Percentiles rank a stretch among this genome's conserved stretches.
Conservation (phyloP, 2,113 vertebrate genomes). For the Grammomys dolichurus region DNA sequence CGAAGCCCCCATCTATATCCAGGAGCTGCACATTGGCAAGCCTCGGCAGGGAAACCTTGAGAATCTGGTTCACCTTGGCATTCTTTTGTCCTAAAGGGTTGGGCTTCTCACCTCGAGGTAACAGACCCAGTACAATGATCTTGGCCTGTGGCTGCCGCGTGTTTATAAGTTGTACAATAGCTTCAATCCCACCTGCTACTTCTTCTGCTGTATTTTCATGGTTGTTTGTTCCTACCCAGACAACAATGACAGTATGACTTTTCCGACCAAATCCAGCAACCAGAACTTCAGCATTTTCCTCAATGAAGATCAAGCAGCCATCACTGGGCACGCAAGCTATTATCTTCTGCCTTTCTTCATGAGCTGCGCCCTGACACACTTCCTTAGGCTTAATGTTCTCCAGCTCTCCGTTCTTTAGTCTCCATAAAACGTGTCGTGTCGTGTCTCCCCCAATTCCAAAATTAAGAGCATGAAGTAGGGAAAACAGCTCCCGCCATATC, state of each 20-base stretch:
- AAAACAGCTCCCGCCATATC: constrained; percentile 98
- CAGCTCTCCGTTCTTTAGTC: constrained; percentile 97
- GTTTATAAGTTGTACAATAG: constrained; percentile 92
- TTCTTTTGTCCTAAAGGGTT: constrained; percentile 98
- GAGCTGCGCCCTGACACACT: neutral
- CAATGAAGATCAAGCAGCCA: too few species aligned
- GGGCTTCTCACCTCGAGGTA: constrained; percentile 96
- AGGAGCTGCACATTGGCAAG: constrained; percentile 93
- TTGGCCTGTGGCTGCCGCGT: constrained; percentile 86
- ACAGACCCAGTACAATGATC: constrained; percentile 95
- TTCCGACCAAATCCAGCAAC: too few species aligned
- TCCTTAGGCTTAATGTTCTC: constrained; percentile 98
- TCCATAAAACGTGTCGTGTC: constrained; percentile 97
- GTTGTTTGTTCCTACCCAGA: constrained; percentile 99
- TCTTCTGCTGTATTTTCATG: constrained; percentile 96
- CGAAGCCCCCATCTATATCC: constrained; percentile 93
- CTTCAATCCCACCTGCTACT: constrained; percentile 95
- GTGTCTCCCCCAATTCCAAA: constrained; percentile 98
- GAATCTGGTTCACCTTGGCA: constrained; percentile 91
- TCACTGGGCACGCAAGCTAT: too few species aligned
- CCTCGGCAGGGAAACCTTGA: constrained; percentile 92
- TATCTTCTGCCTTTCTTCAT: too few species aligned
- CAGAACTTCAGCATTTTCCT: too few species aligned
- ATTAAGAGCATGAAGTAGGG: constrained; percentile 97
- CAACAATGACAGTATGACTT: constrained; percentile 90